Percentiles rank a stretch among this genome's conserved stretches.
These are phyloP conservation scores for Agrilus cyanescens DNA, from an alignment of 2,888 invertebrate genomes.

Conservation along the genomic window DNA sequence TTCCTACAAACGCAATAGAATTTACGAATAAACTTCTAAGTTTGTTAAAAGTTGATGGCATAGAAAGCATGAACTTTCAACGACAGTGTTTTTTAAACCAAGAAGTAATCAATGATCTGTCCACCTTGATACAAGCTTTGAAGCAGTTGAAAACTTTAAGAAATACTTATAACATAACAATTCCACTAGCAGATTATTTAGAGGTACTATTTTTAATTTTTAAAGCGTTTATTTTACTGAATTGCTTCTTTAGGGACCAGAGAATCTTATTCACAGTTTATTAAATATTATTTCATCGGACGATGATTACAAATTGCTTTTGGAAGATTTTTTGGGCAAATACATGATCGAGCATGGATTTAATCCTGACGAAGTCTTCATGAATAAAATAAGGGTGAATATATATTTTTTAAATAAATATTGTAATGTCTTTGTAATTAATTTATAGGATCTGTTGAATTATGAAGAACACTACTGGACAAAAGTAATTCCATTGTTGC, in stretches of 20 bases:
- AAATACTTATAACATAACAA: slow-evolving; percentile 19
- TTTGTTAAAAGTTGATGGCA: slow-evolving; percentile 22
- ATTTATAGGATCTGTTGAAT: slow-evolving; percentile 19
- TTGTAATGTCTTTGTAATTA: slow-evolving; percentile 5
- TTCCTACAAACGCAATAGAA: slow-evolving; percentile 26
- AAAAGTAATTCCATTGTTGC: slow-evolving; percentile 18
- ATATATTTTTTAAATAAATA: slow-evolving; percentile 7
- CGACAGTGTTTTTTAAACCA: slow-evolving; percentile 5
- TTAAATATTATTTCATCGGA: slow-evolving; percentile 18
- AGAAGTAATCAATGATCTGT: slow-evolving; percentile 7
- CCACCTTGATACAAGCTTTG: slow-evolving; percentile 8
- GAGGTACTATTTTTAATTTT: slow-evolving; percentile 14
- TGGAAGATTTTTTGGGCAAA: slow-evolving; percentile 30
- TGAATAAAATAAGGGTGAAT: slow-evolving; percentile 33
- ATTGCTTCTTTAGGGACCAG: slow-evolving; percentile 19
- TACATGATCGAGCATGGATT: slow-evolving; percentile 34
- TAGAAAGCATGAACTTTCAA: slow-evolving; percentile 7
- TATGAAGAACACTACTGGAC: slow-evolving; percentile 24
- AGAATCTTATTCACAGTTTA: slow-evolving; percentile 20
- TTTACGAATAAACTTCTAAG: slow-evolving; percentile 17
- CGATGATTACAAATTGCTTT: slow-evolving; percentile 26
- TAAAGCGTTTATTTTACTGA: background rate
- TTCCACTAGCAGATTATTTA: slow-evolving; percentile 22
- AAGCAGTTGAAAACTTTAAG: slow-evolving; percentile 19
- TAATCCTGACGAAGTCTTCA: slow-evolving; percentile 33